Base-by-base conservation (phyloP, 2,113 vertebrate species). In the Charadrius vociferus region DNA sequence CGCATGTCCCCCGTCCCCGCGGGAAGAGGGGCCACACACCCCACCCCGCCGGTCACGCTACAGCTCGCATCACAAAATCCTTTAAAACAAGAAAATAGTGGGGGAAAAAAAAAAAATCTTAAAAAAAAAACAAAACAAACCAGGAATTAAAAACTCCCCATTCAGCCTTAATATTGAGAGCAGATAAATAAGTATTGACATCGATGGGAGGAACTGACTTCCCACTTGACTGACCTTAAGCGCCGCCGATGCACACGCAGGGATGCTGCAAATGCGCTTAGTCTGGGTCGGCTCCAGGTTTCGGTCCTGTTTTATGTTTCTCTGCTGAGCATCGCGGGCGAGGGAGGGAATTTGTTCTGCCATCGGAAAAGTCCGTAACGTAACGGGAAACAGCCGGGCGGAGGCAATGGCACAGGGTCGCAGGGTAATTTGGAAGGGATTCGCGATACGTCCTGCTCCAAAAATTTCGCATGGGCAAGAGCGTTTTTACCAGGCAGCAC, bases 41-140 rank as follows among this genome's bases (percentile, higher is more conserved):
- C 67, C 30, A 3, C 7, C 65, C 26, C 26, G 22, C 43, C 12
- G 5, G 37, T n/a, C 56, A 2, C 0, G 7, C 70, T 30, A 27
- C n/a, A 29, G 58, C 68, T 39, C 15, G 7, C 34, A 5, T 3
- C 36, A 3, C 8, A 0, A 6, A 10, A 23, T 3, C 30, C 58
- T 27, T 22, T 13, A 11, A 26, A 49, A 24, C 1, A 29, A 22
- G 20, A 30, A 45, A 27, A 49, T 1, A 18, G 12, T 5, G 24
- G 4, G 4, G 3, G 1, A 13, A 47, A 34, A 17, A 52, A 1
- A 43, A 6, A 63, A 13, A 39, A 4, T 4, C 1, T 56, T 32
- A 30, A 49, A 20, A 7, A 14, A 2, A 18, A 14, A 2, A 17
- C 8, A 39, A 39, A 39, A 8, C 8, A 39, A 39, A 39, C 16